phyloP scores from a whole-genome alignment of 1,140 invertebrate species.

The Drosophila melanica region DNA sequence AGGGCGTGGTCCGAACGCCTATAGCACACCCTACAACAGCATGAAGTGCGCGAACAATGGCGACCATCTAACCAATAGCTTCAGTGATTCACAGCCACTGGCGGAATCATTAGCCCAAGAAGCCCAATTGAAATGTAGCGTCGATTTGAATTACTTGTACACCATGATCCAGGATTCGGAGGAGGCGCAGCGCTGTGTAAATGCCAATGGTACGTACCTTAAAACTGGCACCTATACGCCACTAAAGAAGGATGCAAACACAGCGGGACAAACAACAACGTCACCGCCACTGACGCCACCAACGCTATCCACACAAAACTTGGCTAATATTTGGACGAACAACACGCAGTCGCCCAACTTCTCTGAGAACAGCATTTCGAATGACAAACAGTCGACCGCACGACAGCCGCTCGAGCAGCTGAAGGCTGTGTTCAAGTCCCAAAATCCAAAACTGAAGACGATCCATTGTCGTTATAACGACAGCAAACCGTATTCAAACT shows the following conservation, averaged over 20 bases:
- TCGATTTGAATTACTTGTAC: constrained; percentile 70
- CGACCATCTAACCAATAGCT: background rate
- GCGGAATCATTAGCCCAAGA: background rate
- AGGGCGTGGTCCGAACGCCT: constrained; percentile 3
- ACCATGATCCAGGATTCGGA: constrained; percentile 82
- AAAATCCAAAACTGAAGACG: constrained; percentile 11
- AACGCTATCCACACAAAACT: background rate
- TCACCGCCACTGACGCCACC: background rate
- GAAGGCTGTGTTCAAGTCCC: background rate
- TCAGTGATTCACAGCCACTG: background rate
- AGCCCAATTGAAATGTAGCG: constrained; percentile 9
- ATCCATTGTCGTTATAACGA: constrained; percentile 27
- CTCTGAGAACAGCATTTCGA: too few species aligned
- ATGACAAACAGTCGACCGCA: background rate
- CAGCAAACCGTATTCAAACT: constrained; percentile 28
- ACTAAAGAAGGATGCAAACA: constrained; percentile 56
- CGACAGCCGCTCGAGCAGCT: background rate
- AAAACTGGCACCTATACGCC: constrained; percentile 82
- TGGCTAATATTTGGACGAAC: background rate
- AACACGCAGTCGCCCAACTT: background rate
- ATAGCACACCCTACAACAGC: constrained; percentile 21
- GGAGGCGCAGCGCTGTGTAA: constrained; percentile 70
- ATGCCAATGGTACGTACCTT: constrained; percentile 77
- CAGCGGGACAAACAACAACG: constrained; percentile 6
- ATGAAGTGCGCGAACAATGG: background rate